phyloP scores from a whole-genome alignment of 2,113 vertebrate genomes.

The Callipepla squamata region DNA sequence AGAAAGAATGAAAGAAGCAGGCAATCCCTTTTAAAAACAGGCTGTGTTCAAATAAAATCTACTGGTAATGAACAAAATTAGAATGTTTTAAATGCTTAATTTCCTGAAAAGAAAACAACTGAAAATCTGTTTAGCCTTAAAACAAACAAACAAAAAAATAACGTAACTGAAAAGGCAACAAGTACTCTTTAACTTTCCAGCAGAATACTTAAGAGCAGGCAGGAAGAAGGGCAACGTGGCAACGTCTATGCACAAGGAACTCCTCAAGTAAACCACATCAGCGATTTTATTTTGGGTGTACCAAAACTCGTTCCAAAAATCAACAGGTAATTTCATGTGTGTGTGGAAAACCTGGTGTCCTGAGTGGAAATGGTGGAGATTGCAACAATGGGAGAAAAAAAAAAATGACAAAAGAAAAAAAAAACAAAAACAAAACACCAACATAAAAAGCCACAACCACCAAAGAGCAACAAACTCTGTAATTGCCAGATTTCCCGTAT shows the following conservation, averaged over 20 bases:
- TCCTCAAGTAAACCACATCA: neutral
- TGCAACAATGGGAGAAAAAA: neutral
- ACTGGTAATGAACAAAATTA: neutral
- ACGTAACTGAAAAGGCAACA: neutral
- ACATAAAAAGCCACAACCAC: too few species aligned
- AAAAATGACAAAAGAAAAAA: neutral
- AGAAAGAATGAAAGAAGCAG: neutral
- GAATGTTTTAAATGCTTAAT: neutral
- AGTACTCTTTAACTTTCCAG: neutral
- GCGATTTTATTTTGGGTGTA: neutral
- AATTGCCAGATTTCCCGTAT: neutral
- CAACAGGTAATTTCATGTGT: neutral
- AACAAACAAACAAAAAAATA: neutral
- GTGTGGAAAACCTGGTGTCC: neutral
- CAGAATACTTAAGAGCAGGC: neutral
- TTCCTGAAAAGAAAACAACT: neutral
- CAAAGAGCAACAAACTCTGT: neutral
- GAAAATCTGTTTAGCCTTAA: neutral
- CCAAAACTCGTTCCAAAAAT: neutral
- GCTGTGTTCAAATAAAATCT: neutral
- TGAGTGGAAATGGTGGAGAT: neutral
- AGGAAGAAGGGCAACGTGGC: neutral
- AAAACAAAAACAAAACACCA: too few species aligned
- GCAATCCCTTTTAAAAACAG: neutral
- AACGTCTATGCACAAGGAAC: neutral